Evolutionary conservation across 1,140 invertebrate species (phyloP), one percentile per base, ranked within the genome.

Genomic region (Hypothenemus hampei): DNA sequence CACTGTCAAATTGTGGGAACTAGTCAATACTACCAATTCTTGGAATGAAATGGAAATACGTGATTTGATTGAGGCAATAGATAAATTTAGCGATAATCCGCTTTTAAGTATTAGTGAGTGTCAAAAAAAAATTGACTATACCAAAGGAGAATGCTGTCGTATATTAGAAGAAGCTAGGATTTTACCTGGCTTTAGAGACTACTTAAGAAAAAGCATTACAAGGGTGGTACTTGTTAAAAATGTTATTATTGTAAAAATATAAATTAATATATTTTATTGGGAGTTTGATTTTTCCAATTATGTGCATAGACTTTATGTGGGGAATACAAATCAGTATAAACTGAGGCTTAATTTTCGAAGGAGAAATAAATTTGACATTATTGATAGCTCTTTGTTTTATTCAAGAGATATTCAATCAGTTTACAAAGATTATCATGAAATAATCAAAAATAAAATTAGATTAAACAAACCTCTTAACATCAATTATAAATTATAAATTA

Each of bases 1-100:
- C 39, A 40, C 49, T 41, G 18, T 60, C 1, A 31, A 40, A 19
- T 22, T 60, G 22, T 60, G 59, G 59, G 33, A 53, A 18, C 18
- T 19, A 31, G 49, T 37, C 21, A 48, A 48, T 41, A 36, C 36
- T 19, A 49, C 20, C 19, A 48, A 43, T 19, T 10, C 11, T 16
- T 60, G 41, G 45, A 21, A 60, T 8, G 59, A 58, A 45, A 33
- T 35, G 8, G 10, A 10, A 23, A 47, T 53, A 13, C 23, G 57
- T 13, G 48, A 60, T 46, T 26, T 60, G 41, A 58, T 60, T 31
- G 59, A 60, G 22, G 56, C 53, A n/a, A 16, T 60, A 10, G 56
- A 58, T 37, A 55, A 58, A 43, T 60, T 60, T 35, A 58, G 54
- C 49, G 11, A 51, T 16, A 57, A 53, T 39, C 48, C 55, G n/a